A percentile compares a stretch with the other conserved stretches of the same genome.
Conservation (phyloP, 2,113 vertebrate genomes). For the Alaudala cheleensis region DNA sequence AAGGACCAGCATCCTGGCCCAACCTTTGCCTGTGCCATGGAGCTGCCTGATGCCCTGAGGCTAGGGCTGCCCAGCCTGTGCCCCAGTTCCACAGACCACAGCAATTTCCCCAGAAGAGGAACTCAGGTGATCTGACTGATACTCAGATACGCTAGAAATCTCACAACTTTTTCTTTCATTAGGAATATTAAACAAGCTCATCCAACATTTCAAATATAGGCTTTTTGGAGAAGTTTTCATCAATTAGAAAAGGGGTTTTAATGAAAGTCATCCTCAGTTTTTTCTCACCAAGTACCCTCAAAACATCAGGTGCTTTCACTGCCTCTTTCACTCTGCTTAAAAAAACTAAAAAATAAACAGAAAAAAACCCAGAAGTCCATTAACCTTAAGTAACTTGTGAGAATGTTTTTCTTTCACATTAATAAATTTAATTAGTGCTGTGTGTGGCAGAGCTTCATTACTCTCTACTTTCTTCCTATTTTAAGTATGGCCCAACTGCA, state of each 20-base stretch:
- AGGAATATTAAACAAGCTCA: not conserved
- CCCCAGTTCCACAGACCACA: not conserved
- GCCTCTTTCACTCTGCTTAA: not conserved
- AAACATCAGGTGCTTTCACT: not conserved
- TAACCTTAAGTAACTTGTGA: constrained; percentile 35
- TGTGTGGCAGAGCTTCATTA: constrained; percentile 13
- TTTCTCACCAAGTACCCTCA: not conserved
- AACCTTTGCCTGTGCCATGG: too few species aligned
- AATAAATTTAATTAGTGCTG: constrained; percentile 57
- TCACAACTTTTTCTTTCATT: not conserved
- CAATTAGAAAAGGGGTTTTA: not conserved
- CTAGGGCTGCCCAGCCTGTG: not conserved
- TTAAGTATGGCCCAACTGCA: not conserved
- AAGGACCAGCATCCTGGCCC: not conserved
- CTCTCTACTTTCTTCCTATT: not conserved
- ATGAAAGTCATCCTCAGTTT: not conserved
- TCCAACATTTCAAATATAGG: not conserved
- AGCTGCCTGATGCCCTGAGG: accelerated
- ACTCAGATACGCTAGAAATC: not conserved
- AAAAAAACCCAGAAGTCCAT: not conserved
- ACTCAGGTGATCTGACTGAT: not conserved
- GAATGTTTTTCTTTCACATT: constrained; percentile 55
- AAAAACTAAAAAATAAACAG: not conserved
- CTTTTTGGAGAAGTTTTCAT: not conserved
- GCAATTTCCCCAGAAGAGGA: not conserved